phyloP scores from a whole-genome alignment of 2,888 invertebrate species.

The Cremastinae sp. region DNA sequence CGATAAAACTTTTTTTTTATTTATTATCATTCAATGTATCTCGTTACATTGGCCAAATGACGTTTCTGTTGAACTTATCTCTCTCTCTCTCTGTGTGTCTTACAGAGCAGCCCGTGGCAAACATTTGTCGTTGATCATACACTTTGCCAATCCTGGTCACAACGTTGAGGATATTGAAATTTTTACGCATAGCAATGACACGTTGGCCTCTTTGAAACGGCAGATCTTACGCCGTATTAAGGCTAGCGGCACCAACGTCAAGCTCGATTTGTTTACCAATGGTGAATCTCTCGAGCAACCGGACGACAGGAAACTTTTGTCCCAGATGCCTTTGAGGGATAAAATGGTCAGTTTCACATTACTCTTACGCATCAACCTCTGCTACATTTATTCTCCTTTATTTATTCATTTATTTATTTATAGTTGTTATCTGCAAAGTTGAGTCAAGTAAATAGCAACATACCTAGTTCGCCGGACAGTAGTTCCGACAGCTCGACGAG shows the following conservation, averaged over 20 bases:
- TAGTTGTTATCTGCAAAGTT: conserved; percentile 89
- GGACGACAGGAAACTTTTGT: conserved; percentile 93
- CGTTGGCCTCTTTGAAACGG: conserved; percentile 91
- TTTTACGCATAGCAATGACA: conserved; percentile 96
- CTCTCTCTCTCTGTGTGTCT: too few relatives aligned
- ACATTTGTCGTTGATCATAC: conserved; percentile 91
- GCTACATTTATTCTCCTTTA: too few relatives aligned
- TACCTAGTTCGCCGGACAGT: conserved; percentile 93
- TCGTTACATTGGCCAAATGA: conserved; percentile 15
- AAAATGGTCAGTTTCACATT: conserved; percentile 87
- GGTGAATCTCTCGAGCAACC: conserved; percentile 93
- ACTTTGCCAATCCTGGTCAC: conserved; percentile 93
- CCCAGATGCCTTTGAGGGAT: conserved; percentile 92
- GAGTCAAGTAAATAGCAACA: conserved; percentile 86
- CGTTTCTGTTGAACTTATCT: conserved; percentile 27
- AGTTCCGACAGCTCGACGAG: conserved; percentile 97
- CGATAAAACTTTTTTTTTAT: background rate
- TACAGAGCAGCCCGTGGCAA: conserved; percentile 93
- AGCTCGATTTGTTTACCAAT: conserved; percentile 94
- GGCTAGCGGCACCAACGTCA: conserved; percentile 87
- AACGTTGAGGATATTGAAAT: conserved; percentile 95
- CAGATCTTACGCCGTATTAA: conserved; percentile 87
- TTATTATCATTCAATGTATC: background rate
- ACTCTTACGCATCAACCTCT: background rate
- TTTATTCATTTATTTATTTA: conserved; percentile 64